Evolutionary conservation across 2,797 vertebrate species (phyloP), one percentile per base, ranked within the genome.

Genomic region (Acestrorhynchus altus): DNA sequence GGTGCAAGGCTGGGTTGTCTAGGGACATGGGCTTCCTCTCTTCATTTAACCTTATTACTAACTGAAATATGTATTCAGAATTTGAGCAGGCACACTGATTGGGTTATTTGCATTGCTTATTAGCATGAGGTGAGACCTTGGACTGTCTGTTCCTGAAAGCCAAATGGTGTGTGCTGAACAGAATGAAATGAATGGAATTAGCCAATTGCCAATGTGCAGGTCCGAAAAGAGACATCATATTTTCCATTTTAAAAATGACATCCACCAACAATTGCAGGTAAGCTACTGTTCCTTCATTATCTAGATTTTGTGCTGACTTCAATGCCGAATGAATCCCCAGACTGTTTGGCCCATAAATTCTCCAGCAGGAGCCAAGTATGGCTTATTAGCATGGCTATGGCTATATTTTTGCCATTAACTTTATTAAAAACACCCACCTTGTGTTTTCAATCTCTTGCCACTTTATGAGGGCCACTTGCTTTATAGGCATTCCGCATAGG

Each of bases 91-190:
- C 13, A 15, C 54, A 24, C 20, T 40, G 65, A 76, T 39, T 60
- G 65, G 65, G 54, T 44, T 20, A 64, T 63, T 63, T 70, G 46
- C 56, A 77, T 71, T 54, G 56, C 57, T 40, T 52, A 51, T 56
- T 63, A 64, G 31, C 67, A 54, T 8, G 26, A 68, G 47, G 66
- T 51, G 46, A 68, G 46, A n/a, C 66, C 66, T 52, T 16, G 46
- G 26, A 12, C 66, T 35, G 26, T 20, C 66, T 51, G 47, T 39
- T 52, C 26, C 26, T 52, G 26, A 51, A 35, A 68, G 66, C 26
- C n/a, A 47, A 35, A 75, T 46, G 10, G n/a, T 24, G 18, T 52
- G 66, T 39, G 66, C 47, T 13, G 49, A 66, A 31, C 0, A 4
- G 16, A 46, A 39, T 15, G 46, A 68, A 51, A 8, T 15, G 5